Conservation (phyloP, 2,888 invertebrate genomes). For the Polydesmus complanatus region DNA sequence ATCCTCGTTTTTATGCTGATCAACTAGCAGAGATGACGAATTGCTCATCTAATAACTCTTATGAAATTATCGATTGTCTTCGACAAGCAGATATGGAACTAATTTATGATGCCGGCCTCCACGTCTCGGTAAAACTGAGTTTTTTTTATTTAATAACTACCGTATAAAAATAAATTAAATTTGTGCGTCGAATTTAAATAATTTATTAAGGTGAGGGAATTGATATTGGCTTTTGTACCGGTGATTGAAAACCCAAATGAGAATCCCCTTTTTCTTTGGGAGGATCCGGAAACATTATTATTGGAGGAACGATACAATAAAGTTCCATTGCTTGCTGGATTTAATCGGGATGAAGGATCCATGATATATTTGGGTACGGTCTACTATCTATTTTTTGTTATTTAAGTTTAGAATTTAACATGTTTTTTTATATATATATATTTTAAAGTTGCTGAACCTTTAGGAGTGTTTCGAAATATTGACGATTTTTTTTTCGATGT, state of each 20-base stretch:
- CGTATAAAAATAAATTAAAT: too few species aligned
- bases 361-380: not conserved
- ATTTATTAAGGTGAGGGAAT: not conserved
- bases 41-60: not conserved
- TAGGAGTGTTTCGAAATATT: not conserved
- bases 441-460: not conserved
- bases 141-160: not conserved
- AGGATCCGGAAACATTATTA: conserved; percentile 2
- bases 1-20: not conserved
- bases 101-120: not conserved
- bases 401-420: not conserved
- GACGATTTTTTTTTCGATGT: not conserved
- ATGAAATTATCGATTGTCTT: not conserved
- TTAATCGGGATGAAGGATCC: conserved; percentile 12
- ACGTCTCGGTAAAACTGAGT: not conserved
- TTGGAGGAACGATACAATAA: conserved; percentile 9
- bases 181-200: too few species aligned
- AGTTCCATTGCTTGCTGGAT: conserved; percentile 6
- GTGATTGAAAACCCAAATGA: not conserved
- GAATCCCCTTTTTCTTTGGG: not conserved
- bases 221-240: not conserved
- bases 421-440: too few species aligned
- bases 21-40: not conserved
- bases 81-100: not conserved
- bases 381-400: not conserved